phyloP scores from a whole-genome alignment of 1,140 invertebrate species.

The Melanaphis sacchari region DNA sequence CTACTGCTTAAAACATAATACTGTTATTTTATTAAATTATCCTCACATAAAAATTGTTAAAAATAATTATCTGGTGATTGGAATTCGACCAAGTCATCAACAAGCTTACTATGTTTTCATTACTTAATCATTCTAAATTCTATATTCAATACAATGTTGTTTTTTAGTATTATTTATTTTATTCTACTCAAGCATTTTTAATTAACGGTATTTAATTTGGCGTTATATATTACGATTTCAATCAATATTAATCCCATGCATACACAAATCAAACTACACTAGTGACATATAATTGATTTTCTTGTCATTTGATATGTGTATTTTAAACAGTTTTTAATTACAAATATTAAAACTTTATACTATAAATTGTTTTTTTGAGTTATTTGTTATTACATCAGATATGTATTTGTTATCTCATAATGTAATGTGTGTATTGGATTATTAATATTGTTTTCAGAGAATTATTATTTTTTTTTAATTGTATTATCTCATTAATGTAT shows the following conservation, averaged over 20 bases:
- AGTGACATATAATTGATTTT: neutral
- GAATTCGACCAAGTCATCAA: neutral
- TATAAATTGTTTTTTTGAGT: neutral
- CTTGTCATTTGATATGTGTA: neutral
- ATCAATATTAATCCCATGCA: neutral
- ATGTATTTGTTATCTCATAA: neutral
- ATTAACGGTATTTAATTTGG: neutral
- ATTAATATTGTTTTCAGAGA: neutral
- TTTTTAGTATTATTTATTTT: neutral
- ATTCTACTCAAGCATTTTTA: neutral
- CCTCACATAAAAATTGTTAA: neutral
- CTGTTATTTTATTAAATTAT: neutral
- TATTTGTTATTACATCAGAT: neutral
- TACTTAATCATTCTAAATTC: neutral
- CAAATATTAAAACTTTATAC: neutral
- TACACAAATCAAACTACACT: neutral
- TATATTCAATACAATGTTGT: neutral
- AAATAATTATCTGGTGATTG: neutral
- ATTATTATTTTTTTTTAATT: neutral
- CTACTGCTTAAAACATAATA: neutral
- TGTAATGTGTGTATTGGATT: neutral
- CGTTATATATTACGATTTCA: neutral
- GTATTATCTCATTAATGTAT: neutral
- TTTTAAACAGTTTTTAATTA: neutral
- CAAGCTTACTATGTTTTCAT: neutral